Percentiles rank a stretch among this genome's conserved stretches.
phyloP scores from a whole-genome alignment of 2,797 vertebrate genomes.

The Channa striata region DNA sequence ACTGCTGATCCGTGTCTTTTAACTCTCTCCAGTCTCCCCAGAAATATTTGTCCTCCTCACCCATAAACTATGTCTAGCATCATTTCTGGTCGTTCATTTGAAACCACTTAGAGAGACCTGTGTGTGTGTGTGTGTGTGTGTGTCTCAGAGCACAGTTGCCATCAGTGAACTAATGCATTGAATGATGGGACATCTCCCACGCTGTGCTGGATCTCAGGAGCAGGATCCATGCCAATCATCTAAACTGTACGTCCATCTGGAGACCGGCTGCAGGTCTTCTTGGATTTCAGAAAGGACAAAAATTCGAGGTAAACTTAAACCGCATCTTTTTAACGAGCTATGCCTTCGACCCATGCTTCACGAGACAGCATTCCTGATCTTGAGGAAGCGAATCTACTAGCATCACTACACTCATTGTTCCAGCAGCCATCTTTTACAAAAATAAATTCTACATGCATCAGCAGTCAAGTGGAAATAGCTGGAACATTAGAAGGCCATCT shows the following conservation, averaged over 20 bases:
- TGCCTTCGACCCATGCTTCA: conserved; percentile 38
- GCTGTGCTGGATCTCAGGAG: conserved; percentile 18
- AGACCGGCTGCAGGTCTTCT: conserved; percentile 31
- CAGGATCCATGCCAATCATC: conserved; percentile 47
- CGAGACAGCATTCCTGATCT: conserved; percentile 48
- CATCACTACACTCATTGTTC: conserved; percentile 67
- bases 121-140: neutral
- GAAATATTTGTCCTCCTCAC: conserved; percentile 23
- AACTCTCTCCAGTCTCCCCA: conserved; percentile 30
- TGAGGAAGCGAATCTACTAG: conserved; percentile 37
- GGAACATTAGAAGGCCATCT: conserved; percentile 46
- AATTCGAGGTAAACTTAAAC: conserved; percentile 57
- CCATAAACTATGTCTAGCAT: conserved; percentile 32
- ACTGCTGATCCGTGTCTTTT: conserved; percentile 39
- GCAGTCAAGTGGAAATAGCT: conserved; percentile 67
- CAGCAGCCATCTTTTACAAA: conserved; percentile 52
- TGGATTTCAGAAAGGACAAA: conserved; percentile 45
- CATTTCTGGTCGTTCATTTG: conserved; percentile 15
- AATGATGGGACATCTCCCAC: conserved; percentile 30
- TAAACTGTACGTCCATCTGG: conserved; percentile 23
- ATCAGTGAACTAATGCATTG: conserved; percentile 22
- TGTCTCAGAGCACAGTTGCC: neutral
- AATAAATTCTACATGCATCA: conserved; percentile 53
- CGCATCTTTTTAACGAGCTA: conserved; percentile 25
- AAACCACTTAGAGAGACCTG: conserved; percentile 1